A percentile compares a stretch with the other conserved stretches of the same genome.
These are phyloP conservation scores for Montipora capricornis DNA, from an alignment of 64 coral and sea anemone species.

Conservation along the genomic window DNA sequence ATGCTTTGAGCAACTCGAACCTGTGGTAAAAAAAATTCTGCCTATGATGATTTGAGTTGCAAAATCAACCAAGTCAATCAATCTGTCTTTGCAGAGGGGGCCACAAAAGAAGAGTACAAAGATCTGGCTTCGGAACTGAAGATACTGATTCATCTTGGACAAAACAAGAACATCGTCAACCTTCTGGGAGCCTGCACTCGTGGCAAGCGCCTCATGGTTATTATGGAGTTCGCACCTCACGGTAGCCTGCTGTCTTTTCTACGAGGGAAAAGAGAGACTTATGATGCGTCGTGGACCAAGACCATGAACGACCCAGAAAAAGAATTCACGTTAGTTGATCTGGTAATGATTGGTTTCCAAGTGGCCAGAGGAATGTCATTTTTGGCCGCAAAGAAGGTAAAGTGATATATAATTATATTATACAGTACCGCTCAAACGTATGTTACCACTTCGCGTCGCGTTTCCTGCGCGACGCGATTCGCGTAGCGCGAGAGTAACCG, in stretches of 20 bases:
- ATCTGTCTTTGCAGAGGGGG: conserved; percentile 52
- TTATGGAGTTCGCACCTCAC: conserved; percentile 84
- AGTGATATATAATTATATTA: too few species aligned
- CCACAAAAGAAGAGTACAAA: conserved; percentile 78
- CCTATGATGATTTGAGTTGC: too few species aligned
- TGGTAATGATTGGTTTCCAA: conserved; percentile 69
- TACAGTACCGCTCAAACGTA: too few species aligned
- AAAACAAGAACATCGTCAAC: conserved; percentile 83
- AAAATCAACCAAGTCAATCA: too few species aligned
- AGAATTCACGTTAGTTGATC: conserved; percentile 80
- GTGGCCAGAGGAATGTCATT: conserved; percentile 81
- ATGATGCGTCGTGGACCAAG: conserved; percentile 75
- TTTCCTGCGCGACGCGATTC: too few species aligned
- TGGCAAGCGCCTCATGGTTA: conserved; percentile 64
- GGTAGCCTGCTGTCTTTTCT: conserved; percentile 76
- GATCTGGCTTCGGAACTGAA: conserved; percentile 79
- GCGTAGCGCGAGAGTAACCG: too few species aligned
- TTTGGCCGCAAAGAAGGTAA: conserved; percentile 79
- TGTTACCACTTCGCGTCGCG: too few species aligned
- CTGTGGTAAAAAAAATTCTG: too few species aligned
- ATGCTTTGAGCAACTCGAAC: too few species aligned
- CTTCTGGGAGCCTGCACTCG: conserved; percentile 74
- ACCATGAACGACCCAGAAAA: conserved; percentile 56
- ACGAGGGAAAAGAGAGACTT: conserved; percentile 46
- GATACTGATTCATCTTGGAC: conserved; percentile 83